These are phyloP conservation scores for Ashinkailepas kermadecensis DNA, from an alignment of 2,888 invertebrate species.

Conservation along the genomic window DNA sequence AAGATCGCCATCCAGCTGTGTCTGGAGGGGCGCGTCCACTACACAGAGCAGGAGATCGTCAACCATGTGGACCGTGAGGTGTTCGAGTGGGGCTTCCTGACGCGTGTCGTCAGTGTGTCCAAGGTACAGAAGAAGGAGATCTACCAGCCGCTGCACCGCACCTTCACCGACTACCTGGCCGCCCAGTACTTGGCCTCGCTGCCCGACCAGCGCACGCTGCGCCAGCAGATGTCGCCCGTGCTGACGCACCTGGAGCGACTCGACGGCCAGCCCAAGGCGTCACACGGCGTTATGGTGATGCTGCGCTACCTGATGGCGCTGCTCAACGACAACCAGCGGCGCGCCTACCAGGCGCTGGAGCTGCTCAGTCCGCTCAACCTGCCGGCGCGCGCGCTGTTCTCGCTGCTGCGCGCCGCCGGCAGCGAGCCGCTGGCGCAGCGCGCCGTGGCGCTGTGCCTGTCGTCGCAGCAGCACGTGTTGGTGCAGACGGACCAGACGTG, in stretches of 20 bases:
- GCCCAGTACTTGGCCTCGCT: constrained; percentile 51
- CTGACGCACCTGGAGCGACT: constrained; percentile 23
- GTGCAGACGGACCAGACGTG: constrained; percentile 14
- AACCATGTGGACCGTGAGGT: constrained; percentile 43
- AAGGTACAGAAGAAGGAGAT: constrained; percentile 35
- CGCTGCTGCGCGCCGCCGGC: constrained; percentile 49
- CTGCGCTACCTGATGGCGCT: constrained; percentile 49
- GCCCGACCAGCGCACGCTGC: constrained; percentile 47
- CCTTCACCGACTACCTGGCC: constrained; percentile 50
- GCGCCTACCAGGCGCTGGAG: constrained; percentile 42
- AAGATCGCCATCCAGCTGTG: constrained; percentile 48
- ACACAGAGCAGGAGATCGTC: constrained; percentile 48
- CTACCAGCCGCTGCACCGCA: constrained; percentile 46
- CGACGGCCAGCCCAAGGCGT: constrained; percentile 35
- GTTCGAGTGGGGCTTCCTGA: constrained; percentile 45
- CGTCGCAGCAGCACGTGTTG: constrained; percentile 40
- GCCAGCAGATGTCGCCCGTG: constrained; percentile 38
- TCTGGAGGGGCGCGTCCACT: constrained; percentile 46
- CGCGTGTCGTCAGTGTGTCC: constrained; percentile 39
- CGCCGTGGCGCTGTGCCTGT: constrained; percentile 48
- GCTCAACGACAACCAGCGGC: constrained; percentile 42
- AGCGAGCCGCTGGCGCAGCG: constrained; percentile 49
- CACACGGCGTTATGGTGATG: constrained; percentile 38
- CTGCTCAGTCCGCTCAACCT: constrained; percentile 47
- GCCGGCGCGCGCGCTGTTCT: constrained; percentile 49